Base-by-base conservation (phyloP, 2,888 invertebrate genomes). In the Agrotis ipsilon region DNA sequence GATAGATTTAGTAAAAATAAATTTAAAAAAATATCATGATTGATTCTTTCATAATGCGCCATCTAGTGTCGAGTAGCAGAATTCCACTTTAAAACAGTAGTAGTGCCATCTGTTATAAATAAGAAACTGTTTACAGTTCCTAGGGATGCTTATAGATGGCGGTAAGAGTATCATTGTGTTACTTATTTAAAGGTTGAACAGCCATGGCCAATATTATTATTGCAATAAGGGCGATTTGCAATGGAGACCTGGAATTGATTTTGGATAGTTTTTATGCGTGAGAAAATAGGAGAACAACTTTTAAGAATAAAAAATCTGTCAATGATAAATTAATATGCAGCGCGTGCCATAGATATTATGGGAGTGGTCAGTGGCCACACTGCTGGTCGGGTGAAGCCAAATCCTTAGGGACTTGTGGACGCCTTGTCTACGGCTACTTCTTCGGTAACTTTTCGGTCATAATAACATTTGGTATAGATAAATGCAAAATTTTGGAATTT, bases 61-160 rank as follows among this genome's bases (percentile, higher is more conserved):
- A 87, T 87, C 91, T 90, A 85, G 73, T 64, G 81, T 69, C 32
- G 69, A 89, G 82, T 89, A 90, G 90, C 60, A 61, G 18, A 49
- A 24, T 24, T 16, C 0, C 9, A 14, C 11, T 16, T 16, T 11
- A 1, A 32, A 32, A 2, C 19, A 24, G 19, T 5, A 21, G 27
- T 18, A 13, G 21, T 27, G 68, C 18, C 24, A 24, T 18, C 48
- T 60, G 18, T 43, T 0, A 1, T n/a, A 5, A 18, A 9, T 1
- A 9, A 6, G 1, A 45, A 19, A 39, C 13, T 39, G 0, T 32
- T 16, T 16, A 49, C 7, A 19, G 32, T 78, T 58, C 11, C 11
- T 9, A 0, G 7, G 2, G 19, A 45, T 0, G 4, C 11, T 43
- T 43, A 49, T 43, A 75, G 74, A 78, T 77, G 78, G 78, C 72